Evolutionary conservation across 2,888 invertebrate genomes (phyloP).

Genomic region (Scelioninae gen. 1): DNA sequence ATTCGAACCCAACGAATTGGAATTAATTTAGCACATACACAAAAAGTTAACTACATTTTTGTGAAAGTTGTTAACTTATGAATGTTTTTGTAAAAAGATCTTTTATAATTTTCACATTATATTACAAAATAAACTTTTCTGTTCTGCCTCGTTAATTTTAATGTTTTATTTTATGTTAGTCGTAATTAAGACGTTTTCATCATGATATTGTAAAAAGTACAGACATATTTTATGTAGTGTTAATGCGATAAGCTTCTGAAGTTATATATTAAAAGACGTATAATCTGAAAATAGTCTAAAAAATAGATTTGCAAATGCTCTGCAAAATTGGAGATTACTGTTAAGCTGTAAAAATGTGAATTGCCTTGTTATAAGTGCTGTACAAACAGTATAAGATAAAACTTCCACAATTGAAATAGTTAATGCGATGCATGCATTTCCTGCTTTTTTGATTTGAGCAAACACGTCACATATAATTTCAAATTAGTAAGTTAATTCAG

Average conservation of each 20-base stretch:
- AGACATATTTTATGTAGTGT: neutral
- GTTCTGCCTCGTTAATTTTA: too few species aligned
- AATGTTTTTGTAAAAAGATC: too few species aligned
- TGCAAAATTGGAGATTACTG: constrained; percentile 2
- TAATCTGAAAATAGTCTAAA: neutral
- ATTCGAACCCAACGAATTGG: too few species aligned
- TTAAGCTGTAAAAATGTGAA: neutral
- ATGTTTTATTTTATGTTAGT: too few species aligned
- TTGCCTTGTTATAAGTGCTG: constrained; percentile 26
- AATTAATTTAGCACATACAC: too few species aligned
- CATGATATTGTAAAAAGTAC: neutral
- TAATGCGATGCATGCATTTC: constrained; percentile 23
- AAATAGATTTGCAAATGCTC: neutral
- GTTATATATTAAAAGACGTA: neutral
- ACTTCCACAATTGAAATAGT: constrained; percentile 28
- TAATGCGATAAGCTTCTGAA: neutral
- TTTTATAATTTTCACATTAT: too few species aligned
- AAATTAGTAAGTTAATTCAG: constrained; percentile 12
- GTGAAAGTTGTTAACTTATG: too few species aligned
- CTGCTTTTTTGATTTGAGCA: constrained; percentile 28
- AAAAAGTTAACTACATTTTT: too few species aligned
- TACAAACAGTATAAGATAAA: constrained; percentile 13
- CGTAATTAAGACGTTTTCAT: too few species aligned
- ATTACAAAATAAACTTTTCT: too few species aligned
- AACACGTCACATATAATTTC: constrained; percentile 9